These are phyloP conservation scores for Microtus montanus DNA, from an alignment of 2,113 vertebrate species.

Conservation along the genomic window DNA sequence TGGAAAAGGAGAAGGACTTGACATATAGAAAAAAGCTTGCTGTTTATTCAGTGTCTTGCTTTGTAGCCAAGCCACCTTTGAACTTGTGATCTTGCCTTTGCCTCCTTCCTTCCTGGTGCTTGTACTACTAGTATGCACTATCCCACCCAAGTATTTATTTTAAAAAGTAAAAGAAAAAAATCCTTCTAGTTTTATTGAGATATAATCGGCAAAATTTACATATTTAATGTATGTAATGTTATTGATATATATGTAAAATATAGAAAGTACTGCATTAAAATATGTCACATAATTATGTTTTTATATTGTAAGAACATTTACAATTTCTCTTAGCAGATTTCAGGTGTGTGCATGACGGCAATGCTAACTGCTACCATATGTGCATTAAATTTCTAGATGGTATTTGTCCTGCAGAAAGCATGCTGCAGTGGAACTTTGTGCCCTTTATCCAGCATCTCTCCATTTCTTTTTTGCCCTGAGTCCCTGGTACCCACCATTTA, in stretches of 20 bases:
- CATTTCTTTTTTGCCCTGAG: neutral
- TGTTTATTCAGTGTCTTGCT: neutral
- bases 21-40: constrained; percentile 14
- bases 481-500: neutral
- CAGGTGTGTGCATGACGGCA: neutral
- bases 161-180: neutral
- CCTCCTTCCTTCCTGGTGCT: neutral
- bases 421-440: neutral
- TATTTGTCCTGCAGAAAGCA: neutral
- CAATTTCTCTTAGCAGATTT: neutral
- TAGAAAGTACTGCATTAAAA: neutral
- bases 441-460: neutral
- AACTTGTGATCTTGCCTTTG: neutral
- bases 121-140: neutral
- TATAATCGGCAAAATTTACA: neutral
- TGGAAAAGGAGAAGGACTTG: constrained; percentile 38
- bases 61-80: neutral
- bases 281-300: neutral
- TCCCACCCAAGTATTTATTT: neutral
- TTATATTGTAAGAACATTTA: neutral
- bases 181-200: neutral
- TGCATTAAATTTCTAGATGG: neutral
- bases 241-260: neutral
- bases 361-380: neutral
- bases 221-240: neutral